phyloP scores from a whole-genome alignment of 2,797 vertebrate species.

The Sphaeramia orbicularis region DNA sequence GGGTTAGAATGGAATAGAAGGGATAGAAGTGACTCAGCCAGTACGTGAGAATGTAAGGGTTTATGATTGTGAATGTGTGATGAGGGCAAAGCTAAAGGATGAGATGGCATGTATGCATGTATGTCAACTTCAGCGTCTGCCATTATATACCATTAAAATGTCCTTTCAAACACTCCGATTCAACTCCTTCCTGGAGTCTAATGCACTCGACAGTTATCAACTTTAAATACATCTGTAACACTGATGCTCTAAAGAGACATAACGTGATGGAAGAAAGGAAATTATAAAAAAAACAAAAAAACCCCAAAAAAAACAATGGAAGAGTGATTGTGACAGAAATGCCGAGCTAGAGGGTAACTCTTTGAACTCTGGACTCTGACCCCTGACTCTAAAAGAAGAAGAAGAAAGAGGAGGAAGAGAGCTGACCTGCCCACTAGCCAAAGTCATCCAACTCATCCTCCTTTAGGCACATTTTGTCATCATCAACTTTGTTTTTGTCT shows the following conservation, averaged over 20 bases:
- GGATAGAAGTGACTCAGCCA: too few relatives aligned
- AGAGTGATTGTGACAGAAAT: constrained; percentile 23
- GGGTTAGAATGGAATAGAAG: too few relatives aligned
- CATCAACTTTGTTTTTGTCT: constrained; percentile 21
- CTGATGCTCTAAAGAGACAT: not conserved
- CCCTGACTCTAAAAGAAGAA: constrained; percentile 49
- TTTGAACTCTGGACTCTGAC: constrained; percentile 39
- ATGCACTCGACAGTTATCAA: not conserved
- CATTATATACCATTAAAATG: constrained; percentile 10
- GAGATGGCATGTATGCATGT: not conserved
- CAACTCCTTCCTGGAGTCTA: not conserved
- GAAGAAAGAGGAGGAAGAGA: constrained; percentile 36
- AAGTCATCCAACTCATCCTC: constrained; percentile 36
- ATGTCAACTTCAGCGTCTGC: not conserved
- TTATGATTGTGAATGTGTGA: not conserved
- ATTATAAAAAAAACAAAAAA: constrained; percentile 7
- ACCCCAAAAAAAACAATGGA: constrained; percentile 4
- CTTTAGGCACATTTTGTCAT: constrained; percentile 25
- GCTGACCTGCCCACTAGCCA: constrained; percentile 43
- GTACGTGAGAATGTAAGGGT: not conserved
- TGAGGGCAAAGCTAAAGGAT: not conserved
- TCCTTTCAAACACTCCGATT: not conserved
- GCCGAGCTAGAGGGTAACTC: constrained; percentile 10
- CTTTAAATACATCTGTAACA: not conserved
- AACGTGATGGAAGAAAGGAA: constrained; percentile 28